These are phyloP conservation scores for Heterochromis multidens DNA, from an alignment of 2,113 vertebrate genomes.

Conservation along the genomic window DNA sequence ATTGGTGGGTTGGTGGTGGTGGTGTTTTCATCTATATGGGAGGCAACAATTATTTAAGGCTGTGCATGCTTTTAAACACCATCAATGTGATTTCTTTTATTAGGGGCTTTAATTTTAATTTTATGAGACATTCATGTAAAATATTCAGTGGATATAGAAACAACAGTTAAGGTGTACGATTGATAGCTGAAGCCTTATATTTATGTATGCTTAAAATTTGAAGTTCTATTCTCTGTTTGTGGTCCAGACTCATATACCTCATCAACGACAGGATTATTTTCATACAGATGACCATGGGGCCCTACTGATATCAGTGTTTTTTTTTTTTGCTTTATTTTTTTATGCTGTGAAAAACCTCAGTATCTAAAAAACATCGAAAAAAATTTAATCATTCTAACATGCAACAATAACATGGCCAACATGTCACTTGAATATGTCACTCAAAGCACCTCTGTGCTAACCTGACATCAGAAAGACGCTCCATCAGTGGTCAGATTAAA, in stretches of 20 bases:
- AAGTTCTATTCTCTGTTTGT: not conserved
- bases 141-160: not conserved
- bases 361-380: not conserved
- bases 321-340: not conserved
- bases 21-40: not conserved
- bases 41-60: not conserved
- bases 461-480: not conserved
- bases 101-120: not conserved
- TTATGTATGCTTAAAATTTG: not conserved
- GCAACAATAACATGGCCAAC: no score
- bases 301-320: not conserved
- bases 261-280: not conserved
- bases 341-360: not conserved
- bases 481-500: no score
- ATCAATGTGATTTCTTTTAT: not conserved
- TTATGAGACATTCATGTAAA: not conserved
- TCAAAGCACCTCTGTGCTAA: not conserved
- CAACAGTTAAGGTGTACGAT: not conserved
- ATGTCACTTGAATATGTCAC: not conserved
- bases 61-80: not conserved
- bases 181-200: not conserved
- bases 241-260: not conserved
- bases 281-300: accelerated
- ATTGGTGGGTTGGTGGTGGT: not conserved
- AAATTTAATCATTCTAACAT: not conserved